Conservation (phyloP, 1,140 invertebrate genomes). For the Dolichoris vasculosae region DNA sequence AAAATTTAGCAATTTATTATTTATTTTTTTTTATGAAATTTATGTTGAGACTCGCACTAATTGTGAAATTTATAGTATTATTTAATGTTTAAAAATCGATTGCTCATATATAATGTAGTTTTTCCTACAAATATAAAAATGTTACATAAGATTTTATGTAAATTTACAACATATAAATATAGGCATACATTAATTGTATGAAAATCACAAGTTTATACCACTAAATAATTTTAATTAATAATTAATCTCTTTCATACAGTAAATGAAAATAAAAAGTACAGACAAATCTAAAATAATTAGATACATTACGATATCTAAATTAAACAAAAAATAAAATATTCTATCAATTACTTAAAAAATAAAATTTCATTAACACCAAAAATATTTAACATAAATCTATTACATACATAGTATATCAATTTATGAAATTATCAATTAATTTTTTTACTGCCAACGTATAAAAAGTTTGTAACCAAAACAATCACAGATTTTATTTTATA, state of each 20-base stretch:
- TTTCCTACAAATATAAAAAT: slow-evolving; percentile 20
- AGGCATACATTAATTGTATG: slow-evolving; percentile 32
- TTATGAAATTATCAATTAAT: slow-evolving; percentile 26
- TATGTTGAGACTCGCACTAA: slow-evolving; percentile 18
- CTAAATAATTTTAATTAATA: slow-evolving; percentile 19
- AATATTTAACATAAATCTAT: slow-evolving; percentile 23
- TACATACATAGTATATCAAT: slow-evolving; percentile 45
- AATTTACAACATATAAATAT: slow-evolving; percentile 43
- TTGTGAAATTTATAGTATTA: slow-evolving; percentile 1
- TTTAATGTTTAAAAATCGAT: slow-evolving; percentile 5
- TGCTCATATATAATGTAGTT: slow-evolving; percentile 14
- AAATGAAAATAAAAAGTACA: slow-evolving; percentile 42
- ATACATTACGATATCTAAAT: slow-evolving; percentile 1
- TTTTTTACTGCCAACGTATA: slow-evolving; percentile 45
- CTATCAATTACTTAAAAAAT: slow-evolving; percentile 21
- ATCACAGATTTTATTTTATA: slow-evolving; percentile 52
- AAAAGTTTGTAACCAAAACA: slow-evolving; percentile 39
- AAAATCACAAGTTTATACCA: slow-evolving; percentile 39
- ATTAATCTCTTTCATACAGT: slow-evolving; percentile 16
- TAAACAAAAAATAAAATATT: slow-evolving; percentile 1
- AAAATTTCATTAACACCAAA: slow-evolving; percentile 36
- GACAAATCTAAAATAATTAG: slow-evolving; percentile 13
- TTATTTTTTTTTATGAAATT: background rate
- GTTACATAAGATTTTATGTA: slow-evolving; percentile 26
- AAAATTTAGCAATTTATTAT: slow-evolving; percentile 46